A percentile compares a stretch with the other conserved stretches of the same genome.
phyloP scores from a whole-genome alignment of 2,888 invertebrate species.

The Microlaimidae sp. region DNA sequence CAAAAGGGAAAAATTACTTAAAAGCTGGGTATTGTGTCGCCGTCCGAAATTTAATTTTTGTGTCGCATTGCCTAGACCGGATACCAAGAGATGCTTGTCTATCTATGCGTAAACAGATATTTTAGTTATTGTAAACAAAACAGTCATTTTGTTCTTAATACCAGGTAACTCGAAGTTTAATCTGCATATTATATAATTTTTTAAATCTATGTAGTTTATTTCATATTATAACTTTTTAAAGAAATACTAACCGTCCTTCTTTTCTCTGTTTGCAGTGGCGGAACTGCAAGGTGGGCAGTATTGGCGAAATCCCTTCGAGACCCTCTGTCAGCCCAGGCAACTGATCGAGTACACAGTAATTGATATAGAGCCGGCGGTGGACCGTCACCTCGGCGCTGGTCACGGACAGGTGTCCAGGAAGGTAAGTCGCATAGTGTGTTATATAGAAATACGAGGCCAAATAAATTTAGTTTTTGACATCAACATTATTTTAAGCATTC shows the following conservation, averaged over 20 bases:
- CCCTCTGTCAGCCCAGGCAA: constrained; percentile 75
- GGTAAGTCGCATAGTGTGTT: constrained; percentile 37
- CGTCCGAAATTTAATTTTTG: neutral
- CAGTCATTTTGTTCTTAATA: constrained; percentile 3
- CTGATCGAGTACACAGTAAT: constrained; percentile 79
- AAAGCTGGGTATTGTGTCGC: too few relatives aligned
- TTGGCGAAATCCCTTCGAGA: constrained; percentile 68
- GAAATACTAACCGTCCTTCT: too few relatives aligned
- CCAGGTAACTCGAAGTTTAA: constrained; percentile 5
- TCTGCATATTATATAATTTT: neutral
- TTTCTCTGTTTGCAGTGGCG: constrained; percentile 58
- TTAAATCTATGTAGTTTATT: constrained; percentile 8
- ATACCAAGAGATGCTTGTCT: too few relatives aligned
- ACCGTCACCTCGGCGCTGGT: constrained; percentile 48
- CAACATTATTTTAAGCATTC: too few relatives aligned
- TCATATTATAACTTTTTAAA: constrained; percentile 4
- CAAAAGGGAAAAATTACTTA: too few relatives aligned
- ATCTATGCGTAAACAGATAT: too few relatives aligned
- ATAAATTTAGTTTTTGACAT: too few relatives aligned
- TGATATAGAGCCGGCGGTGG: constrained; percentile 65
- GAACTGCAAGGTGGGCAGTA: constrained; percentile 61
- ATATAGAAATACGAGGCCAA: neutral
- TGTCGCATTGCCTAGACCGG: neutral
- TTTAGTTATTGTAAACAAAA: too few relatives aligned
- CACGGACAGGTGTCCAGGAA: constrained; percentile 68